Base-by-base conservation (phyloP, 2,888 invertebrate species). In the Euspilapteryx auroguttella region DNA sequence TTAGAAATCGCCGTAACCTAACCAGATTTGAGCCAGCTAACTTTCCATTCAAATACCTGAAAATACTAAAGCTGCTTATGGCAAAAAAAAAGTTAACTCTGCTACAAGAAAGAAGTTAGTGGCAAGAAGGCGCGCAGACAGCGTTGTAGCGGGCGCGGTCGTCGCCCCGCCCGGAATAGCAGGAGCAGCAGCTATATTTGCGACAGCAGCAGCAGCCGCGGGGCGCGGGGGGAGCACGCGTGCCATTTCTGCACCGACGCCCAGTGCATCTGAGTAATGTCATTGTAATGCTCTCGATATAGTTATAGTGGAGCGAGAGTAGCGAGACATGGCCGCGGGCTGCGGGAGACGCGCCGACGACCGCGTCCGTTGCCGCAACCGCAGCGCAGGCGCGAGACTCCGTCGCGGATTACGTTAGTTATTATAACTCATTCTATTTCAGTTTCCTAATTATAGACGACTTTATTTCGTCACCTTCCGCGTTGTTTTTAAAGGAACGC, bases 201-300 rank as follows among this genome's bases (percentile, higher is more conserved):
- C 73, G 63, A 65, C 64, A 57, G 46, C 41, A 42, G 47, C 44
- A 55, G 54, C 63, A 54, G 63, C 44, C 54, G 59, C 55, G 59
- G 58, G 42, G 35, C 42, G 45, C 33, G 35, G 33, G 27, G 34
- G 32, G 48, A 42, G 56, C 49, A 51, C 59, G 69, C 73, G 71
- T 69, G 73, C 71, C 73, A 71, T 71, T 71, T 73, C 65, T 71
- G 71, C 73, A 69, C 52, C 66, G 65, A 47, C 57, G 68, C 63
- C 66, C 71, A 61, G 68, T 71, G 73, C 73, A 73, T 71, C 69
- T 73, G 73, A 75, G 65, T 73, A 75, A 75, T 75, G 65, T 52
- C 68, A 69, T 69, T 71, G 68, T 69, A 73, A 73, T 71, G 68
- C 58, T 64, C 69, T 63, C 59, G 53, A 71, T 73, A 66, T 69